Base-by-base conservation (phyloP, 2,113 vertebrate genomes). In the Elanoides forficatus region DNA sequence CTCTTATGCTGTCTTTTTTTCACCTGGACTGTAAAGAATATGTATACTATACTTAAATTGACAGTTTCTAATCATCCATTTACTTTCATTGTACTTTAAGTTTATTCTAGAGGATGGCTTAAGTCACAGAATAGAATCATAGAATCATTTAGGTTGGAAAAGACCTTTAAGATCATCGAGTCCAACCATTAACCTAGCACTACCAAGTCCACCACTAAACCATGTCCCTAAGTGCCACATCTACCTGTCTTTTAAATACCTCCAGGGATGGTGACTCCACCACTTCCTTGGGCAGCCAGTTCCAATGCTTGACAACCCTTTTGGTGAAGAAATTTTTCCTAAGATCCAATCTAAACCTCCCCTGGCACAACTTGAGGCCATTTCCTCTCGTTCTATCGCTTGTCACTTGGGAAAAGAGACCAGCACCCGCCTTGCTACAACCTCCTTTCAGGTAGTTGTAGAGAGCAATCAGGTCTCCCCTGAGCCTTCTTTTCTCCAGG, bases 241-340 rank as follows among this genome's bases (percentile, higher is more conserved):
- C 20, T 25, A 30, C 20, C 1, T 0, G 0, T 12, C 30, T 42
- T 20, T 58, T 40, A 59, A 67, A 42, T 42, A 2, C 19, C 52
- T 29, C n/a, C 19, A 13, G n/a, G n/a, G 11, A 18, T 34, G 50
- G 27, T 6, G 22, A 47, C 18, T 75, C 60, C 1, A 14, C 50
- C 9, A 23, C n/a, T 48, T 22, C 52, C 29, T 9, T 15, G 42
- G n/a, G 19, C 50, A 75, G 52, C n/a, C 52, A 4, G 9, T 10
- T 18, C 23, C 10, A 29, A 0, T 12, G 68, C 34, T 3, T 38
- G 13, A 36, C 10, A 40, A 13, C 7, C 36, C 30, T n/a, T 62
- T n/a, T 1, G 7, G 29, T n/a, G 71, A 86, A 4, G 29, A 34
- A 34, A 4, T 55, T 50, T 29, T 67, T 47, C 36, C 25, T 50